Percentiles rank a stretch among this genome's conserved stretches.
Conservation (phyloP, 2,888 invertebrate species). For the Cataglyphis cursor region DNA sequence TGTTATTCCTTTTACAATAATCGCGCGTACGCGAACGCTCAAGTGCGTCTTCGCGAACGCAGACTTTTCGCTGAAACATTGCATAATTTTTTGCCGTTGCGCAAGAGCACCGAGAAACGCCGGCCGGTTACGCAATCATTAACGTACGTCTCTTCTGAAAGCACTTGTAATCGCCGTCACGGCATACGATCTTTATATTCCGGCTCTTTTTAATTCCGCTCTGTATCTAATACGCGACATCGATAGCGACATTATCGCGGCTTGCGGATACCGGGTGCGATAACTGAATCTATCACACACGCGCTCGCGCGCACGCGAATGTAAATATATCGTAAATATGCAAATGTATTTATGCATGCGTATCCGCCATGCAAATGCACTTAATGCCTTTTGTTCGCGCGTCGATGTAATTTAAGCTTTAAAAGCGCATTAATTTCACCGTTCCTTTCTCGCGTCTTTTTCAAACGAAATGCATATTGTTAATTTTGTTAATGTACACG, state of each 20-base stretch:
- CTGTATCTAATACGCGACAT: background rate
- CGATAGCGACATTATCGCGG: conserved; percentile 38
- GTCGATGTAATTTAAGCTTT: conserved; percentile 50
- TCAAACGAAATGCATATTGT: background rate
- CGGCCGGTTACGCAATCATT: conserved; percentile 57
- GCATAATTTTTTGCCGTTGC: conserved; percentile 66
- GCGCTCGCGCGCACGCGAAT: conserved; percentile 46
- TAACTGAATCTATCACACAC: conserved; percentile 27
- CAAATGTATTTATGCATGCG: conserved; percentile 57
- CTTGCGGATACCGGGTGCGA: conserved; percentile 13
- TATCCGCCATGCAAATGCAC: conserved; percentile 56
- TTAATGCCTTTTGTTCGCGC: conserved; percentile 50
- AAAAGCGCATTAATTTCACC: conserved; percentile 38
- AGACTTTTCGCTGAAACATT: conserved; percentile 63
- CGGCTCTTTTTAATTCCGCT: conserved; percentile 38
- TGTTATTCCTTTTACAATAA: conserved; percentile 17
- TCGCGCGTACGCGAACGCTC: conserved; percentile 16
- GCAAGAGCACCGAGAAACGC: conserved; percentile 46
- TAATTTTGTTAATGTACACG: background rate
- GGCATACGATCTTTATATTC: conserved; percentile 27
- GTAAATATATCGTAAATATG: conserved; percentile 63
- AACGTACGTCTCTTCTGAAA: conserved; percentile 36
- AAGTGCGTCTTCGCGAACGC: conserved; percentile 56
- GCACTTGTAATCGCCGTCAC: background rate
- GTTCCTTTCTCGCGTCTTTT: conserved; percentile 9